Base-by-base conservation (phyloP, 2,797 vertebrate genomes). In the Danio kyathit region DNA sequence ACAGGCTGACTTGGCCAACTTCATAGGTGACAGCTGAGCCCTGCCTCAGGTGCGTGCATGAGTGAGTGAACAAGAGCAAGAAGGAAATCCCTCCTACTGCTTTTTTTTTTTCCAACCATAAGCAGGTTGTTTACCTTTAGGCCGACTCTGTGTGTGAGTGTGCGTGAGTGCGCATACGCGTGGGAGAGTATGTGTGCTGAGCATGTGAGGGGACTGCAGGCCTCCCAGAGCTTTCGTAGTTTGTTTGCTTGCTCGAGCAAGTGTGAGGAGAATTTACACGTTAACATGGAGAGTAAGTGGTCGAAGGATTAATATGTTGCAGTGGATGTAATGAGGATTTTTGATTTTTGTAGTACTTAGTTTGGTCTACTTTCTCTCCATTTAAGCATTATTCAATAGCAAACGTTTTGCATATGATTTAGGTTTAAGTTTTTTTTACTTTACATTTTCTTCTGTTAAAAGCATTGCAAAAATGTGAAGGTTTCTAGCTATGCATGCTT, bases 41-140 rank as follows among this genome's bases (percentile, higher is more conserved):
- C 66, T n/a, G 63, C 41, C 63, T 78, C 73, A 85, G 83, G 83
- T 87, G 81, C 57, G 48, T 46, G 43, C 52, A 43, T 59, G 80
- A 51, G 48, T 7, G 69, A 60, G 64, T 21, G 60, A 77, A 29
- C 29, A 29, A 29, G 65, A 8, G 48, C 14, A 59, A 38, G 67
- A 73, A n/a, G 43, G 51, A 29, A 56, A 74, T 48, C 67, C 57
- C 64, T 38, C 16, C 16, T 71, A 64, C 69, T 41, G 43, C 60
- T 13, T 38, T 21, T 59, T 44, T 57, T 44, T n/a, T 29, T 29
- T 29, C 16, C 46, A 69, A 61, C 43, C 43, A 48, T 64, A 65
- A 19, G 61, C 52, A 44, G 38, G 66, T 61, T 79, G 66, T 87
- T 88, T 82, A 83, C 60, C 70, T 80, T 61, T 16, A 63, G 78